These are phyloP conservation scores for Brotogeris chrysoptera DNA, from an alignment of 2,797 vertebrate genomes.

Conservation along the genomic window DNA sequence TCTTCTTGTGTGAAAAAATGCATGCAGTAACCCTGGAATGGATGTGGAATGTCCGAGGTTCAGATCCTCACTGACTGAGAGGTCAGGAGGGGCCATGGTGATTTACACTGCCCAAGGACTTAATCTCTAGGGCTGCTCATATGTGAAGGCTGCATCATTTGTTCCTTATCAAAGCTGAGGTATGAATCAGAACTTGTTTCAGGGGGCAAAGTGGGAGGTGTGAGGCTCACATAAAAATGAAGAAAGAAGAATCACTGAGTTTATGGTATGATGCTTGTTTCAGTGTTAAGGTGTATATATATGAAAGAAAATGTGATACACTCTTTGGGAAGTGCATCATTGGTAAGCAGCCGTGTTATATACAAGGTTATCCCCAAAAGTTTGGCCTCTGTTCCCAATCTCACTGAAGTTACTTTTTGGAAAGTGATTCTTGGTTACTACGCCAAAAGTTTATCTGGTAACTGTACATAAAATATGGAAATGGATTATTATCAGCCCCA, in stretches of 20 bases:
- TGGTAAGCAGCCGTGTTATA: neutral
- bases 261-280: neutral
- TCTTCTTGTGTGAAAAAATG: too few species aligned
- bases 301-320: neutral
- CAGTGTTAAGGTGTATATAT: neutral
- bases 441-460: neutral
- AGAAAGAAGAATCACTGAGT: neutral
- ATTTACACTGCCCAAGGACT: neutral
- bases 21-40: neutral
- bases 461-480: neutral
- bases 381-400: neutral
- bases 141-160: conserved; percentile 33
- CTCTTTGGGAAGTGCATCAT: neutral
- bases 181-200: conserved; percentile 53
- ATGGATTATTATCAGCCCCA: neutral
- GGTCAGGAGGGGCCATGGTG: neutral
- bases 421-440: neutral
- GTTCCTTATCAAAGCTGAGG: conserved; percentile 40
- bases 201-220: neutral
- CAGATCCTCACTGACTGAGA: neutral
- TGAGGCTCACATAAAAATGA: neutral
- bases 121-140: neutral
- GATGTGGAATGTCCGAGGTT: neutral
- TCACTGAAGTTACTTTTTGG: neutral
- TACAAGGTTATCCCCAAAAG: neutral